Evolutionary conservation across 2,888 invertebrate genomes (phyloP).

Genomic region (Parapristionchus giblindavisi): DNA sequence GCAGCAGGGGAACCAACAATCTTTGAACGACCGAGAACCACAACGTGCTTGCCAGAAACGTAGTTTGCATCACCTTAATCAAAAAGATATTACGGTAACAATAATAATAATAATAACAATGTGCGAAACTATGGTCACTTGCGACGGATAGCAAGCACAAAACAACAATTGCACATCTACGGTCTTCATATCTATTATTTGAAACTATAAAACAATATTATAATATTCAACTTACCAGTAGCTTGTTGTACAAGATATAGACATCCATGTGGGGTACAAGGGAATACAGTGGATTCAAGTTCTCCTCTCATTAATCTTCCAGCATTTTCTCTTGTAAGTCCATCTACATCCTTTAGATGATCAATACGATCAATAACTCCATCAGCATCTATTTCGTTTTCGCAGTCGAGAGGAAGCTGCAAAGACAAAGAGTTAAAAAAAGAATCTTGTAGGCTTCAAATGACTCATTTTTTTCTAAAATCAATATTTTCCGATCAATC

Average conservation of each 20-base stretch:
- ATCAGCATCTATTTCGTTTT: slow-evolving; percentile 86
- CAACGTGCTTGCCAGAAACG: slow-evolving; percentile 76
- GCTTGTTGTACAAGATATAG: slow-evolving; percentile 84
- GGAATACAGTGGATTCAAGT: slow-evolving; percentile 80
- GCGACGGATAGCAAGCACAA: too few species aligned
- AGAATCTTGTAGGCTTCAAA: neutral
- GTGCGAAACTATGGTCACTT: too few species aligned
- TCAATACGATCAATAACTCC: slow-evolving; percentile 78
- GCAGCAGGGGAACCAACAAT: slow-evolving; percentile 93
- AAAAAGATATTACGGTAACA: neutral
- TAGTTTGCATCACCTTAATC: slow-evolving; percentile 57
- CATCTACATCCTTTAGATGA: slow-evolving; percentile 73
- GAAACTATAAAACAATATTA: slow-evolving; percentile 35
- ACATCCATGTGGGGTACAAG: slow-evolving; percentile 96
- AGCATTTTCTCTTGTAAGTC: slow-evolving; percentile 81
- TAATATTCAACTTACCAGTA: slow-evolving; percentile 65
- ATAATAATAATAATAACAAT: neutral
- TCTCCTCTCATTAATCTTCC: slow-evolving; percentile 90
- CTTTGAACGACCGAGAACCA: slow-evolving; percentile 94
- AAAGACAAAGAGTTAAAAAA: slow-evolving; percentile 26
- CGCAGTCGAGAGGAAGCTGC: slow-evolving; percentile 83
- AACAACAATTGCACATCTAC: too few species aligned
- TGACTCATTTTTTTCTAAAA: too few species aligned
- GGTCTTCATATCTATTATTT: too few species aligned
- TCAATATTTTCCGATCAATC: too few species aligned